These are phyloP conservation scores for Glandiceps talaboti DNA, from an alignment of 53 echinoderm and acorn worm species.

Conservation along the genomic window DNA sequence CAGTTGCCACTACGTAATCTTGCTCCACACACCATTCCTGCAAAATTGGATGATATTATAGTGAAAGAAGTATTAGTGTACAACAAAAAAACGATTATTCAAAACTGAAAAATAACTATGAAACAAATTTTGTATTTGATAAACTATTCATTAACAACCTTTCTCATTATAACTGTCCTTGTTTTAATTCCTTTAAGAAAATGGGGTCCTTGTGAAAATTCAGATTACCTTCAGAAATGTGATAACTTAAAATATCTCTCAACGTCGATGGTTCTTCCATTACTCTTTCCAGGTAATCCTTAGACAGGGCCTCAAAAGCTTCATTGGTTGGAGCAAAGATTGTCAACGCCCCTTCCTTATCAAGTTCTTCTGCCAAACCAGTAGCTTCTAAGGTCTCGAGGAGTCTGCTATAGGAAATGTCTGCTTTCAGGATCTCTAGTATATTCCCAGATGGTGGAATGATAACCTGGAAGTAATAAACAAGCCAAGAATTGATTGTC, in stretches of 20 bases:
- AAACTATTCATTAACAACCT: too few species aligned
- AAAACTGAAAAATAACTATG: too few species aligned
- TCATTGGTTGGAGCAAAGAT: not conserved
- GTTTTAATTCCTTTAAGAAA: too few species aligned
- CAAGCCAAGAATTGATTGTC: too few species aligned
- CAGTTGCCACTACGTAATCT: not conserved
- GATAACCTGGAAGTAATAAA: too few species aligned
- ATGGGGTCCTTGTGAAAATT: too few species aligned
- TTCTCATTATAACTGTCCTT: too few species aligned
- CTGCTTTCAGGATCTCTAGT: not conserved
- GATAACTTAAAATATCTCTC: not conserved
- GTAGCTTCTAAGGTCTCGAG: not conserved
- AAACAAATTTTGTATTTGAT: too few species aligned
- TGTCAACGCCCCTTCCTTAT: not conserved
- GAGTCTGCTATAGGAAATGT: not conserved
- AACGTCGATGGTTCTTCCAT: not conserved
- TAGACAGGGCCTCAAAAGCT: not conserved
- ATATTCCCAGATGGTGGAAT: not conserved
- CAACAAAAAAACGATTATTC: too few species aligned
- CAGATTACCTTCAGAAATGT: not conserved
- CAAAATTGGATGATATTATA: too few species aligned
- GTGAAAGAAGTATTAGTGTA: too few species aligned
- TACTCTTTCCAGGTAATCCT: not conserved
- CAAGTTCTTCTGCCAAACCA: not conserved
- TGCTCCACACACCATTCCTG: not conserved